These are phyloP conservation scores for Cheilosia scutellata DNA, from an alignment of 2,888 invertebrate genomes.

Conservation along the genomic window DNA sequence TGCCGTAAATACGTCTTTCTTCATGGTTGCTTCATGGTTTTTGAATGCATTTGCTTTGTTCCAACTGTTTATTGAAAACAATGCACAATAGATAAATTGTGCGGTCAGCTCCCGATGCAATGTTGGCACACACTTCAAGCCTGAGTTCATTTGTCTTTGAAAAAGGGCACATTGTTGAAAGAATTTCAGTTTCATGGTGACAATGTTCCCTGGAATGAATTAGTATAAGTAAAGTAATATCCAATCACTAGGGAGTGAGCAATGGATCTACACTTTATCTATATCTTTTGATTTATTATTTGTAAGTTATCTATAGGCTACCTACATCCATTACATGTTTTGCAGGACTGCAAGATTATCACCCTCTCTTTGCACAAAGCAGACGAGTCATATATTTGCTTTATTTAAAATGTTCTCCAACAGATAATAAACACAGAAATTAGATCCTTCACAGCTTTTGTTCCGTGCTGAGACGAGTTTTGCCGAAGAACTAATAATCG, in stretches of 20 bases:
- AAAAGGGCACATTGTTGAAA: constrained; percentile 36
- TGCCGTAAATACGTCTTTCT: constrained; percentile 38
- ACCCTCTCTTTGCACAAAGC: neutral
- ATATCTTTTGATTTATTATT: neutral
- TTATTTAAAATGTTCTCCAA: constrained; percentile 20
- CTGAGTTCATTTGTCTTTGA: constrained; percentile 27
- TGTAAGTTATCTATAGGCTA: neutral
- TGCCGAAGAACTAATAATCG: constrained; percentile 24
- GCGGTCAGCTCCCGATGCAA: constrained; percentile 55
- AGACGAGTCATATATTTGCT: constrained; percentile 37
- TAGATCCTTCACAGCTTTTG: constrained; percentile 55
- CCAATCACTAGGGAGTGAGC: constrained; percentile 29
- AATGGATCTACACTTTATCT: neutral
- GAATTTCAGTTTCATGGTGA: constrained; percentile 9
- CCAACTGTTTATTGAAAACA: constrained; percentile 55
- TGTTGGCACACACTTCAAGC: constrained; percentile 44
- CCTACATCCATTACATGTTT: neutral
- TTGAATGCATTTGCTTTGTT: constrained; percentile 39
- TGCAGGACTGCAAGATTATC: neutral
- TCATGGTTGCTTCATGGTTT: constrained; percentile 40
- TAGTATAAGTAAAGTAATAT: constrained; percentile 12
- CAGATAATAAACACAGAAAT: constrained; percentile 40
- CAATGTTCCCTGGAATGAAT: constrained; percentile 1
- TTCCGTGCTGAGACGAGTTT: constrained; percentile 25
- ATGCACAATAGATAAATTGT: constrained; percentile 55